Conservation (phyloP, 2,888 invertebrate genomes). For the Agapetus fuscipes region DNA sequence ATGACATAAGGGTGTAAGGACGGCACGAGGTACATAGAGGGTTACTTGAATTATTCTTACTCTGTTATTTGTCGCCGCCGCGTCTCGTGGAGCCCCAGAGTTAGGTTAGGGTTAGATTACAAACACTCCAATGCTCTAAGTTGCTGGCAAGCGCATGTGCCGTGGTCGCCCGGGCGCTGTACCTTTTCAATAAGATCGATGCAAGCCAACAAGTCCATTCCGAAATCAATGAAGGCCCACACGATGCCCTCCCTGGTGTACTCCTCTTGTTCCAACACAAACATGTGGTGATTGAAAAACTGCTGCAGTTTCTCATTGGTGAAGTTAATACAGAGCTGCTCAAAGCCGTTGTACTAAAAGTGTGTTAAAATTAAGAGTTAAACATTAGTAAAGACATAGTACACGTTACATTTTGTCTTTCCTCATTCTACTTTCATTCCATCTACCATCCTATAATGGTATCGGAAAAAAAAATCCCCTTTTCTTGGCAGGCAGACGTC, state of each 20-base stretch:
- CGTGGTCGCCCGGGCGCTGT: conserved; percentile 25
- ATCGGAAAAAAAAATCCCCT: too few relatives aligned
- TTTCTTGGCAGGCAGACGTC: too few relatives aligned
- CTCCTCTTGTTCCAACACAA: conserved; percentile 94
- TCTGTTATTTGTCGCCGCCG: background rate
- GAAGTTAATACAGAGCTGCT: conserved; percentile 98
- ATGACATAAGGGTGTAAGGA: background rate
- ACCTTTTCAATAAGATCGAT: conserved; percentile 94
- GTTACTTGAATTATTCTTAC: conserved; percentile 1
- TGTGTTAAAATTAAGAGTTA: background rate
- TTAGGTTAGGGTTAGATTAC: background rate
- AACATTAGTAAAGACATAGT: background rate
- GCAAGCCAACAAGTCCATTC: conserved; percentile 92
- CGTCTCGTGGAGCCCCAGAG: too few relatives aligned
- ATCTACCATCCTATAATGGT: too few relatives aligned
- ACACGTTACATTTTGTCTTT: too few relatives aligned
- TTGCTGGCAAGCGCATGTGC: background rate
- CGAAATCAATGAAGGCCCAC: conserved; percentile 96
- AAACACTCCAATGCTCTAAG: background rate
- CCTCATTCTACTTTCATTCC: too few relatives aligned
- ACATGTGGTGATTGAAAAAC: conserved; percentile 99
- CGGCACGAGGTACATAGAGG: background rate
- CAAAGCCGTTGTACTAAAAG: conserved; percentile 82
- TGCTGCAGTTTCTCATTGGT: conserved; percentile 97
- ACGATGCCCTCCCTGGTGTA: conserved; percentile 90